Conservation (phyloP, 2,797 vertebrate species). For the Acestrorhynchus altus region DNA sequence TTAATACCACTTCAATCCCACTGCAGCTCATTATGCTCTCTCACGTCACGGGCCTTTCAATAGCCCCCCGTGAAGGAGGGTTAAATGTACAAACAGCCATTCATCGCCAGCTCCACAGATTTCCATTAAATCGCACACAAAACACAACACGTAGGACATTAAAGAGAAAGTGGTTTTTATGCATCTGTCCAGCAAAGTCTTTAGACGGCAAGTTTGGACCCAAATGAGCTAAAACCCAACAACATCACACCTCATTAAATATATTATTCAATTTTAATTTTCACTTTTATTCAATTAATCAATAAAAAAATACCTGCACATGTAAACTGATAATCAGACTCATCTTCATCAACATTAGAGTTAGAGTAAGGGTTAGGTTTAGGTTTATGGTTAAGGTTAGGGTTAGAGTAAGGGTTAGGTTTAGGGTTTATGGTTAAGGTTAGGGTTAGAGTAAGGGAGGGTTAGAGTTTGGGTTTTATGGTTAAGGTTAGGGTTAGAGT, state of each 20-base stretch:
- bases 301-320: no score
- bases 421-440: no score
- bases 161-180: background rate
- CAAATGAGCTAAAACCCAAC: background rate
- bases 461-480: no score
- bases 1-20: constrained; percentile 61
- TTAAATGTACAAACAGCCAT: constrained; percentile 51
- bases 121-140: constrained; percentile 10
- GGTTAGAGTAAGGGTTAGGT: no score
- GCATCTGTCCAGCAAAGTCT: background rate
- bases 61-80: constrained; percentile 51
- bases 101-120: constrained; percentile 21
- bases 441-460: no score
- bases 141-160: background rate
- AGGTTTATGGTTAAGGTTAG: no score
- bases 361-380: no score
- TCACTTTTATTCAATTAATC: background rate
- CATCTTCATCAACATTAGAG: no score
- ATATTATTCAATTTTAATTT: no score
- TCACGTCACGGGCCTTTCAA: constrained; percentile 47
- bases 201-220: background rate
- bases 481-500: no score
- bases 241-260: no score
- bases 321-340: no score
- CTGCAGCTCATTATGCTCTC: constrained; percentile 59